phyloP scores from a whole-genome alignment of 35 echinoderm and acorn worm species.

The Heliocidaris erythrogramma region DNA sequence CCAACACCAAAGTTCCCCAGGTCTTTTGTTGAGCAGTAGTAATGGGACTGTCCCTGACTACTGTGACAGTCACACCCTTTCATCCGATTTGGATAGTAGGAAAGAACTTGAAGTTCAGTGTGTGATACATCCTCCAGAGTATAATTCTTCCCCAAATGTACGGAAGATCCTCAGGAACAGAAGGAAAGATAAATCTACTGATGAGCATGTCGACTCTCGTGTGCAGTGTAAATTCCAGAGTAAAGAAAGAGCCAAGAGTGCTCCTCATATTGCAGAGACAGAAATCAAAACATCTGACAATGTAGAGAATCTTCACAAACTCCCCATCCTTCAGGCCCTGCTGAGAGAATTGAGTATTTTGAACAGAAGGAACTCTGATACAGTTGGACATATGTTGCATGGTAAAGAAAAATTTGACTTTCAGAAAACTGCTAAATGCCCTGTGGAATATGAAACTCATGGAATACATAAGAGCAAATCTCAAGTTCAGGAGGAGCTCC shows the following conservation, averaged over 20 bases:
- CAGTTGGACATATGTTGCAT: neutral
- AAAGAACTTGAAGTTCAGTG: slow-evolving; percentile 55
- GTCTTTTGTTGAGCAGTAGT: neutral
- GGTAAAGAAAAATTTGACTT: neutral
- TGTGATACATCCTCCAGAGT: slow-evolving; percentile 38
- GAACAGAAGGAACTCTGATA: slow-evolving; percentile 25
- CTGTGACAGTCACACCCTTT: neutral
- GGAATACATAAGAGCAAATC: neutral
- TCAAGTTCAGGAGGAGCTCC: slow-evolving; percentile 20
- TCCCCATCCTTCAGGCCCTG: slow-evolving; percentile 77
- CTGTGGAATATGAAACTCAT: neutral
- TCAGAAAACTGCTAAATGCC: neutral
- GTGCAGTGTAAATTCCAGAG: neutral
- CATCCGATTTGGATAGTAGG: slow-evolving; percentile 1
- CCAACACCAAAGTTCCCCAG: neutral
- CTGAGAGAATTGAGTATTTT: slow-evolving; percentile 76
- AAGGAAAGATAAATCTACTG: neutral
- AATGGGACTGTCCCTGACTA: neutral
- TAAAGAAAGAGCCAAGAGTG: neutral
- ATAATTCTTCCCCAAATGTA: slow-evolving; percentile 23
- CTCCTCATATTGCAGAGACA: neutral
- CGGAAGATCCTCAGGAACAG: slow-evolving; percentile 44
- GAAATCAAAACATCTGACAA: neutral
- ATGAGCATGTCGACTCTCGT: neutral
- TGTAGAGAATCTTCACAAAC: neutral